These are phyloP conservation scores for Metellina segmentata DNA, from an alignment of 2,888 invertebrate species.

Conservation along the genomic window DNA sequence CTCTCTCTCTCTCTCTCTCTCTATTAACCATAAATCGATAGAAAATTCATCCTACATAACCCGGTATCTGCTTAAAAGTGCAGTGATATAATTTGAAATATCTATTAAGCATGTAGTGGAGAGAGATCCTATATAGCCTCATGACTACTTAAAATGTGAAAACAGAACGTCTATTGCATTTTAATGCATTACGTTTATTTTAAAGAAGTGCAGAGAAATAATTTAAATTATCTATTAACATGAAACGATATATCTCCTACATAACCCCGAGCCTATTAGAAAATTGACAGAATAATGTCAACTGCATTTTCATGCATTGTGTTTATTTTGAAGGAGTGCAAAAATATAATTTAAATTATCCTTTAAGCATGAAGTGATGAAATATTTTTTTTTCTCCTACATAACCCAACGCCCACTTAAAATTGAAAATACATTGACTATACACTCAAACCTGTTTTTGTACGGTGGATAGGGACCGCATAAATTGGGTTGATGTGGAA, in stretches of 20 bases:
- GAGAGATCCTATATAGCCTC: slow-evolving; percentile 1
- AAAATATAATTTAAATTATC: slow-evolving; percentile 16
- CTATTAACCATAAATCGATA: no score
- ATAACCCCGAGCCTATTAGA: neutral
- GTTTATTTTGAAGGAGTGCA: slow-evolving; percentile 16
- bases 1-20: no score
- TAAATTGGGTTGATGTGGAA: no score
- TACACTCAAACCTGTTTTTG: no score
- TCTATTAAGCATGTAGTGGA: neutral
- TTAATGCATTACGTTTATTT: slow-evolving; percentile 4
- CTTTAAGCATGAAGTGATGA: neutral
- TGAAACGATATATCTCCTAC: slow-evolving; percentile 8
- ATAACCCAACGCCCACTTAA: no score
- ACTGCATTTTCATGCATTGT: neutral
- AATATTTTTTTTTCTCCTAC: no score
- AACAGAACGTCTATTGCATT: neutral
- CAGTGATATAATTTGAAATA: no score
- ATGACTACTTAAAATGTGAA: no score
- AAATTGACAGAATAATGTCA: neutral
- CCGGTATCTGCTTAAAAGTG: no score
- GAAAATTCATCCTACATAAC: no score
- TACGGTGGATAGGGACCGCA: no score
- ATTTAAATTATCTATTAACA: slow-evolving; percentile 6
- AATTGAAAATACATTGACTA: no score
- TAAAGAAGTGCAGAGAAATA: slow-evolving; percentile 13